A percentile compares a stretch with the other conserved stretches of the same genome.
These are phyloP conservation scores for Gandaritis pyraliata DNA, from an alignment of 2,888 invertebrate genomes.

Conservation along the genomic window DNA sequence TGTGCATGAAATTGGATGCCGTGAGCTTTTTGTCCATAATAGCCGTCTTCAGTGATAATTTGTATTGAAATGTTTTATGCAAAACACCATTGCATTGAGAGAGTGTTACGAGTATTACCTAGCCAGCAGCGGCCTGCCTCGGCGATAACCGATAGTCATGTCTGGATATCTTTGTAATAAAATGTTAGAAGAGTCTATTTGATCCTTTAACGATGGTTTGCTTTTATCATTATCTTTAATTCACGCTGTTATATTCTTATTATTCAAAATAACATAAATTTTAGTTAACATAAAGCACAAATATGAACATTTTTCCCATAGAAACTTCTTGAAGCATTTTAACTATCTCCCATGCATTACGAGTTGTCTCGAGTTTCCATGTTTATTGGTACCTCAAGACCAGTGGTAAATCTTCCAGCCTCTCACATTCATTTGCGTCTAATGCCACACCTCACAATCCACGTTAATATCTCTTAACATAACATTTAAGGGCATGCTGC, in stretches of 20 bases:
- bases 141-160: constrained; percentile 53
- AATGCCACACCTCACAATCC: constrained; percentile 48
- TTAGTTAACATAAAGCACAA: constrained; percentile 11
- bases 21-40: constrained; percentile 61
- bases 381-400: constrained; percentile 34
- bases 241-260: constrained; percentile 23
- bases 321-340: constrained; percentile 16
- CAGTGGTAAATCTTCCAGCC: constrained; percentile 37
- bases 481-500: constrained; percentile 63
- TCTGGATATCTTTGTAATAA: constrained; percentile 60
- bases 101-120: constrained; percentile 51
- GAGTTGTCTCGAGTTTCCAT: constrained; percentile 28
- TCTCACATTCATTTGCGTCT: constrained; percentile 38
- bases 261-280: constrained; percentile 27
- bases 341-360: constrained; percentile 21
- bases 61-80: constrained; percentile 67
- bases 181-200: constrained; percentile 64
- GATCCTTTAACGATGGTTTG: constrained; percentile 67
- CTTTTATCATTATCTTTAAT: constrained; percentile 73
- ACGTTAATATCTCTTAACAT: constrained; percentile 58
- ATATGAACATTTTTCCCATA: constrained; percentile 9
- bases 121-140: constrained; percentile 44
- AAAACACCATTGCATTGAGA: constrained; percentile 54
- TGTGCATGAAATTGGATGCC: constrained; percentile 78
- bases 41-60: constrained; percentile 56